Percentiles rank a stretch among this genome's conserved stretches.
Conservation (phyloP, 35 echinoderm and acorn worm genomes). For the Apostichopus californicus region DNA sequence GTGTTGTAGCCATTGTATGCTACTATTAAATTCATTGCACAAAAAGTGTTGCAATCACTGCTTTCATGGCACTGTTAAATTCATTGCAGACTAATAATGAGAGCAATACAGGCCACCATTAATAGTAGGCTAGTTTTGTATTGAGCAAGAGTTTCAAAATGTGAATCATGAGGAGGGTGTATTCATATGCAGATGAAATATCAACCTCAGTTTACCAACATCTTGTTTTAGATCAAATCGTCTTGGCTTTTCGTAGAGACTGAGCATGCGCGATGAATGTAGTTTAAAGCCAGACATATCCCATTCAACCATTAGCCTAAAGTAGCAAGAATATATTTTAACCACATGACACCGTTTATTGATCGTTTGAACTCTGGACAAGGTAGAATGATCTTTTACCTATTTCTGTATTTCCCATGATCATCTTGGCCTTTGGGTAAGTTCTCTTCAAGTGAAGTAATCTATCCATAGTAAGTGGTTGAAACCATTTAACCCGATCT, state of each 20-base stretch:
- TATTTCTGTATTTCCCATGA: conserved; percentile 91
- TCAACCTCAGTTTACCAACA: too few species aligned
- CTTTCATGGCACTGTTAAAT: too few species aligned
- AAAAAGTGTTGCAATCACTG: too few species aligned
- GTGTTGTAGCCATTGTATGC: too few species aligned
- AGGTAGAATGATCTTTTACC: conserved; percentile 39
- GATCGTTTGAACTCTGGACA: not conserved
- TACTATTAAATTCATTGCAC: too few species aligned
- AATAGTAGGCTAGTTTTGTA: not conserved
- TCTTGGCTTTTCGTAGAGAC: too few species aligned
- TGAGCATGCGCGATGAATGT: too few species aligned
- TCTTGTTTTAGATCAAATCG: too few species aligned
- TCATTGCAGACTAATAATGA: not conserved
- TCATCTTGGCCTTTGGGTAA: conserved; percentile 71
- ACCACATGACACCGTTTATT: not conserved
- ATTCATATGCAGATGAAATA: not conserved
- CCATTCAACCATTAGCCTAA: too few species aligned
- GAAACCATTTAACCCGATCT: conserved; percentile 75
- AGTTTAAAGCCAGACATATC: too few species aligned
- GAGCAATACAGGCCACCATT: not conserved
- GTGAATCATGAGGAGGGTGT: not conserved
- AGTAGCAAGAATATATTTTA: too few species aligned
- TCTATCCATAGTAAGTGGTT: conserved; percentile 66
- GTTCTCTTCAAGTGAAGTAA: conserved; percentile 71
- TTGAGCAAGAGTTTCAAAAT: too few species aligned